Percentiles rank a stretch among this genome's conserved stretches.
These are phyloP conservation scores for Thryonomys swinderianus DNA, from an alignment of 2,113 vertebrate species.

Conservation along the genomic window DNA sequence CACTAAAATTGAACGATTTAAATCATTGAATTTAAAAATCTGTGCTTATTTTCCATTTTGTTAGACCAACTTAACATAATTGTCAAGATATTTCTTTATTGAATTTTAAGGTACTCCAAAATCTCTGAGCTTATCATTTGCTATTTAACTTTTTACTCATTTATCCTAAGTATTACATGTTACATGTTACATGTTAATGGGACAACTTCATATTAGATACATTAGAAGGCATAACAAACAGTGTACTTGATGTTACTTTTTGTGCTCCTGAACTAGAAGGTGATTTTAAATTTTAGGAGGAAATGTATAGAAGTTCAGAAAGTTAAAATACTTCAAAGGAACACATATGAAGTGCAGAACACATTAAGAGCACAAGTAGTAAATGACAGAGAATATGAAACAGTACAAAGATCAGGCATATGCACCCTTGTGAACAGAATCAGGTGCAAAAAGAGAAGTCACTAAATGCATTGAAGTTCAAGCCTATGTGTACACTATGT, in stretches of 20 bases:
- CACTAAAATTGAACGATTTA: neutral
- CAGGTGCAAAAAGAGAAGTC: neutral
- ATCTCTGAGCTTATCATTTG: neutral
- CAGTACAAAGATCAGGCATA: neutral
- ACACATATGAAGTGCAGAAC: neutral
- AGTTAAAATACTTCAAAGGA: neutral
- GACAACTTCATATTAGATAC: neutral
- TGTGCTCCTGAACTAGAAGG: neutral
- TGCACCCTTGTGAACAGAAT: constrained; percentile 9
- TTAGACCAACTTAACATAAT: neutral
- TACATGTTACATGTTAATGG: neutral
- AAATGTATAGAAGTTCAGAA: neutral
- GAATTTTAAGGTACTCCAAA: neutral
- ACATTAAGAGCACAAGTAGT: neutral
- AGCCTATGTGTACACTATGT: neutral
- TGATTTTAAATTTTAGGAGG: neutral
- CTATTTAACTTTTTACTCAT: constrained; percentile 7
- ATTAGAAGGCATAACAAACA: neutral
- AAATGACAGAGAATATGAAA: neutral
- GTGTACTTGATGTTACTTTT: neutral
- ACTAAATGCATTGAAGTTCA: constrained; percentile 49
- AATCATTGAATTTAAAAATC: neutral
- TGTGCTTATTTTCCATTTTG: neutral
- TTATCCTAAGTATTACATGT: neutral
- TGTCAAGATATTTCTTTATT: neutral